These are phyloP conservation scores for Coelinius sp. DNA, from an alignment of 2,888 invertebrate genomes.

Conservation along the genomic window DNA sequence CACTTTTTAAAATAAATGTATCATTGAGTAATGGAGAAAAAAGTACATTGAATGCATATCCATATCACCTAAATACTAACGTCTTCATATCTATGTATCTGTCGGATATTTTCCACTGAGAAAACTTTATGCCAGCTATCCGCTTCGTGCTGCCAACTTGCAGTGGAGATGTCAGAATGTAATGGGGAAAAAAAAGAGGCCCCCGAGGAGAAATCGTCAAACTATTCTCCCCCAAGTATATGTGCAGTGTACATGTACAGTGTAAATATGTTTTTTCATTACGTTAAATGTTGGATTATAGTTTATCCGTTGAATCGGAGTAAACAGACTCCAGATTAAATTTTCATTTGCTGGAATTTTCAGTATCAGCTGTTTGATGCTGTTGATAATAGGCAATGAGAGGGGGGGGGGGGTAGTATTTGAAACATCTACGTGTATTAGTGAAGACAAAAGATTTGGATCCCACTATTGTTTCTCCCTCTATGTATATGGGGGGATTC, in stretches of 20 bases:
- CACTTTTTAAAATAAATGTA: background rate
- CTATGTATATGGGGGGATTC: background rate
- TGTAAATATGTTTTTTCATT: background rate
- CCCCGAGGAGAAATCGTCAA: background rate
- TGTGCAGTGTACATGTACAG: background rate
- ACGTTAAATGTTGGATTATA: no score
- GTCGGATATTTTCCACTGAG: background rate
- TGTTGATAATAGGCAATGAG: no score
- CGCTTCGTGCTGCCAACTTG: background rate
- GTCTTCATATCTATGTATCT: background rate
- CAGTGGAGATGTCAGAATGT: background rate
- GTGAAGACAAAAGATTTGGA: slow-evolving; percentile 3
- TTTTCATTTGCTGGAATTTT: no score
- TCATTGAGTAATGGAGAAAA: slow-evolving; percentile 9
- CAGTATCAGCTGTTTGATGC: no score
- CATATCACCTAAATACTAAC: slow-evolving; percentile 3
- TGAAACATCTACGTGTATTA: background rate
- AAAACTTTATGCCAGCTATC: slow-evolving; percentile 11
- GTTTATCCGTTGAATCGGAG: no score
- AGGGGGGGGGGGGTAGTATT: no score
- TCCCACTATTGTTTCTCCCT: background rate
- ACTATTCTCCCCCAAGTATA: background rate
- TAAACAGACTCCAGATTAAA: no score
- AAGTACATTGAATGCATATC: background rate
- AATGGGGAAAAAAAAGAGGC: background rate